Percentiles rank a stretch among this genome's conserved stretches.
Evolutionary conservation across 2,888 invertebrate genomes (phyloP).

Genomic region (Aproaerema taeniolella): DNA sequence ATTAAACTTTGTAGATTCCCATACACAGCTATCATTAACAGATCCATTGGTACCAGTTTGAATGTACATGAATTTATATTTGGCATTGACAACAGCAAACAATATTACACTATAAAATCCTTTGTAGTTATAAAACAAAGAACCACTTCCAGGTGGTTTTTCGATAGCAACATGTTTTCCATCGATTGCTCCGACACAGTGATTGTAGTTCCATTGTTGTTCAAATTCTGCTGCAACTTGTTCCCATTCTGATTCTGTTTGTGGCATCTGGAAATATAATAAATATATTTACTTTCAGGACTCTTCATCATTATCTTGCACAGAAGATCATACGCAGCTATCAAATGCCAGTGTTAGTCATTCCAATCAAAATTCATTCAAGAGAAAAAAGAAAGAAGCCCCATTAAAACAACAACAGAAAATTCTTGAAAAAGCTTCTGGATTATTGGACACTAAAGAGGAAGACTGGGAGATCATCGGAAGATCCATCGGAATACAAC

Average conservation of each 20-base stretch:
- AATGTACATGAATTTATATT: conserved; percentile 21
- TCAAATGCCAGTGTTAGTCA: background rate
- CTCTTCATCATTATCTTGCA: background rate
- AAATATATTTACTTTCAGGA: background rate
- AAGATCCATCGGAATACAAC: conserved; percentile 20
- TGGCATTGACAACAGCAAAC: conserved; percentile 21
- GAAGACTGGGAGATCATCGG: conserved; percentile 19
- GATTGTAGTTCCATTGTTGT: conserved; percentile 20
- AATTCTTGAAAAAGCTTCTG: background rate
- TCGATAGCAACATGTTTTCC: conserved; percentile 25
- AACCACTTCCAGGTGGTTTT: conserved; percentile 21
- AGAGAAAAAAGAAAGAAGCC: background rate
- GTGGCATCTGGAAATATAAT: background rate
- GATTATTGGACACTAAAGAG: background rate
- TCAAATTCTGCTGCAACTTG: conserved; percentile 20
- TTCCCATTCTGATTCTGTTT: no score
- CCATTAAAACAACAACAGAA: background rate
- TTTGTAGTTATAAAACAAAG: conserved; percentile 24
- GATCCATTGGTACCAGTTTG: conserved; percentile 20
- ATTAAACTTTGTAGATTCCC: conserved; percentile 15
- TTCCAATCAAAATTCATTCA: no score
- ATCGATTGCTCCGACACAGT: conserved; percentile 22
- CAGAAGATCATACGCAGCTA: background rate
- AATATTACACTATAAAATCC: conserved; percentile 23
- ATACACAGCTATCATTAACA: conserved; percentile 15